Base-by-base conservation (phyloP, 1,140 invertebrate genomes). In the Conopomorpha cramerella region DNA sequence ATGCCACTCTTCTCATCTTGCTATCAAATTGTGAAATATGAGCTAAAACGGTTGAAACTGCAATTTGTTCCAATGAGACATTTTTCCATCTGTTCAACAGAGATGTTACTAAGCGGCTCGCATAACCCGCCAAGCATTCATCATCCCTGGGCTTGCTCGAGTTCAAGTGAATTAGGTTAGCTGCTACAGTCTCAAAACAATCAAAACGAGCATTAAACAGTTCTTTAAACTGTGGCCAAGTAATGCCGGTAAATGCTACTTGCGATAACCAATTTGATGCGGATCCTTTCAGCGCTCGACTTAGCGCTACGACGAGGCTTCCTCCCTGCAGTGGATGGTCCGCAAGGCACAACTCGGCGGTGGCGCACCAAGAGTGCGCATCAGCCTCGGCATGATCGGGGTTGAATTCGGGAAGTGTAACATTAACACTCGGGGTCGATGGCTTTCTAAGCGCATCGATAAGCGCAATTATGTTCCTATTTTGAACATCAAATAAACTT, bases 81-180 rank as follows among this genome's bases (percentile, higher is more conserved):
- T 16, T 16, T 8, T 27, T n/a, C 34, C 34, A 36, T 15, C 34
- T 7, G 3, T 14, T 13, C 34, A 36, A 27, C 3, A 36, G 11
- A n/a, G 26, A 28, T 4, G 25, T 36, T 14, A 36, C 16, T 8
- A 18, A 10, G 6, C 15, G n/a, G 10, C 10, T 16, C 11, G 34
- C 34, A 16, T 36, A 36, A 8, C 23, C 25, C 14, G 34, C n/a
- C 6, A 36, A 6, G n/a, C 34, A 28, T 13, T 36, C 34, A 16
- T 18, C 23, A 10, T 36, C 34, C 11, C 28, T 27, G 3, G 34
- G 34, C 14, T 12, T 27, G n/a, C 34, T 28, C 8, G 8, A n/a
- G n/a, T 6, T 27, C 2, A 36, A 7, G 7, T 29, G 18, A 2
- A 36, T 28, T 18, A 36, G 16, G 2, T 12, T 12, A 2, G 34